Percentiles rank a stretch among this genome's conserved stretches.
These are phyloP conservation scores for Kobus ellipsiprymnus DNA, from an alignment of 2,113 vertebrate species.

Conservation along the genomic window DNA sequence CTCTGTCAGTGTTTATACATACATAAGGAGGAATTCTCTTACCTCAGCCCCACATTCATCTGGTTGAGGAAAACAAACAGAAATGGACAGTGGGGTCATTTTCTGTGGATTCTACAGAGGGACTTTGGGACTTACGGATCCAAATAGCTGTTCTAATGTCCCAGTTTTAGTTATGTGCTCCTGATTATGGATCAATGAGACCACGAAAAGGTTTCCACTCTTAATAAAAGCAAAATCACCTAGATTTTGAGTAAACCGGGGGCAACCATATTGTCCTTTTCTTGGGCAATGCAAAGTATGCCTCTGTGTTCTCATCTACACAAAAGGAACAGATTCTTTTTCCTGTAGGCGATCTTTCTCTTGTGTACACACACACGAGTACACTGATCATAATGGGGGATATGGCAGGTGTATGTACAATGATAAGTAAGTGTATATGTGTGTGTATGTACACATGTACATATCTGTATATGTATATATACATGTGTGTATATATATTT, in stretches of 20 bases:
- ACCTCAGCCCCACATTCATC: background rate
- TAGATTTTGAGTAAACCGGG: background rate
- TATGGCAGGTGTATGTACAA: fast-evolving
- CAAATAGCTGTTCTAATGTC: background rate
- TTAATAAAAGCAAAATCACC: background rate
- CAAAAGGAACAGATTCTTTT: background rate
- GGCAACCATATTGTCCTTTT: fast-evolving
- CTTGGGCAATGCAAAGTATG: background rate
- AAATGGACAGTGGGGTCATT: too few relatives aligned
- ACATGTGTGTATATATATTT: fast-evolving
- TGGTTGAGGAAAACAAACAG: background rate
- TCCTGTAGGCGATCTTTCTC: background rate
- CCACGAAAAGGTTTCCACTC: background rate
- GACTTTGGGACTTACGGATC: background rate
- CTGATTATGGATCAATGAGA: background rate
- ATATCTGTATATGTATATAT: background rate
- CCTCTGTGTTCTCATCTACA: background rate
- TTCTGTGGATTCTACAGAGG: background rate
- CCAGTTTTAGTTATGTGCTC: background rate
- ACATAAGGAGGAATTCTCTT: background rate
- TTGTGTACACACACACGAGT: background rate
- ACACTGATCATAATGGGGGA: too few relatives aligned
- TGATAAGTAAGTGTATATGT: background rate
- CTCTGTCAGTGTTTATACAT: background rate
- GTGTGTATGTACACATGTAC: fast-evolving